Evolutionary conservation across 1,140 invertebrate genomes (phyloP).

Genomic region (Brachionus plicatilis): DNA sequence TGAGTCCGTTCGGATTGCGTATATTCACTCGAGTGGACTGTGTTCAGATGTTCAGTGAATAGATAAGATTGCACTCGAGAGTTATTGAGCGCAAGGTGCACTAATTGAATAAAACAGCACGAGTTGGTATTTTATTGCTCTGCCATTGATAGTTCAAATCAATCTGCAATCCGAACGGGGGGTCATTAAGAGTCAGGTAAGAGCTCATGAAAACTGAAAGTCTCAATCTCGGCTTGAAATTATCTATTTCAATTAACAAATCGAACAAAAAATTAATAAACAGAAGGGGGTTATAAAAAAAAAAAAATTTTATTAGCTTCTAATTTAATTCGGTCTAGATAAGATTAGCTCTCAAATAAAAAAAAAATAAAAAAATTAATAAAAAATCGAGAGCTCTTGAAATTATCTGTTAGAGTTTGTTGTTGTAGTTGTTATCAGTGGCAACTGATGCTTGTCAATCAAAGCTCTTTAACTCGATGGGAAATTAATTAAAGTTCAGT

Average conservation of each 20-base stretch:
- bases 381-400: not conserved
- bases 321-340: slow-evolving; percentile 9
- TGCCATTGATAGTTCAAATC: not conserved
- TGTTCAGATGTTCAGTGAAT: slow-evolving; percentile 4
- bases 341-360: slow-evolving; percentile 29
- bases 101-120: slow-evolving; percentile 32
- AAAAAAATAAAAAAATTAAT: not conserved
- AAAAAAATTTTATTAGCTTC: slow-evolving; percentile 17
- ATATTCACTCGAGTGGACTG: not conserved
- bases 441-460: slow-evolving; percentile 35
- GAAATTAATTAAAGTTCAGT: slow-evolving; percentile 3
- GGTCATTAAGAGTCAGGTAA: slow-evolving; percentile 24
- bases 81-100: not conserved
- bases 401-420: not conserved
- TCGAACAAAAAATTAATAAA: not conserved
- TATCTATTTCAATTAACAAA: not conserved
- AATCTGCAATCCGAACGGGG: not conserved
- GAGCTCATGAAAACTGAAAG: not conserved
- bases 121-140: not conserved
- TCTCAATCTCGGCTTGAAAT: slow-evolving; percentile 17
- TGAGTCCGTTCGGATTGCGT: not conserved
- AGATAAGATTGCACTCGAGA: slow-evolving; percentile 16
- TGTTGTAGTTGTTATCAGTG: not conserved
- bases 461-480: not conserved
- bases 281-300: slow-evolving; percentile 17